Evolutionary conservation across 2,797 vertebrate species (phyloP).

Genomic region (Diplodus puntazzo): DNA sequence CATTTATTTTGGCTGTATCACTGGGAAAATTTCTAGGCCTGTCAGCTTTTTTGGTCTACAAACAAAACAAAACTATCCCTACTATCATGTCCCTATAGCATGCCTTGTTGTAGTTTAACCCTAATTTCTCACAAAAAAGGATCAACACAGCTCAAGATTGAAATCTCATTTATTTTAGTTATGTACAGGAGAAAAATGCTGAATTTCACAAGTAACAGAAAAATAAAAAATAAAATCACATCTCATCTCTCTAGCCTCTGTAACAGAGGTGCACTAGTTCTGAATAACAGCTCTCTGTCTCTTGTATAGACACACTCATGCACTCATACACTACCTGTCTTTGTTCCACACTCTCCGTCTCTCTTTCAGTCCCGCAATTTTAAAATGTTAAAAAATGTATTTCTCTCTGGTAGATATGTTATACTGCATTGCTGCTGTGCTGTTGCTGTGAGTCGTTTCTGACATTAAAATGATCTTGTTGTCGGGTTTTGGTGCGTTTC

Average conservation of each 20-base stretch:
- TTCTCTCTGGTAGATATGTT: slow-evolving; percentile 72
- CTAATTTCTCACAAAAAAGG: not conserved
- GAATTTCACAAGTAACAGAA: slow-evolving; percentile 77
- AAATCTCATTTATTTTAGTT: slow-evolving; percentile 80
- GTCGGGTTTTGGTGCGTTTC: slow-evolving; percentile 60
- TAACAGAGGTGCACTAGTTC: slow-evolving; percentile 38
- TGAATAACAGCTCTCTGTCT: slow-evolving; percentile 30
- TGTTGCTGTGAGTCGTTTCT: slow-evolving; percentile 52
- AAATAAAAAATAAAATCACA: slow-evolving; percentile 72
- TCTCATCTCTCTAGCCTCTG: slow-evolving; percentile 56
- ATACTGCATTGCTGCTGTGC: slow-evolving; percentile 73
- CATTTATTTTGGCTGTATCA: not conserved
- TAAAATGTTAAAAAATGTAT: slow-evolving; percentile 54
- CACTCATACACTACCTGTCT: slow-evolving; percentile 19
- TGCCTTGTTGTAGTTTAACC: not conserved
- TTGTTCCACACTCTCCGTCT: slow-evolving; percentile 2
- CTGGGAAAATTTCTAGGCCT: not conserved
- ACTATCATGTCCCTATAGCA: not conserved
- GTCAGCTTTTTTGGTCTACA: not conserved
- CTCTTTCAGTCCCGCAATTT: slow-evolving; percentile 9
- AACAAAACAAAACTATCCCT: not conserved
- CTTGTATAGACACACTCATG: slow-evolving; percentile 17
- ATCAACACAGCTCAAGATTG: slow-evolving; percentile 52
- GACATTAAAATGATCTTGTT: slow-evolving; percentile 57
- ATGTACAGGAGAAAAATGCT: slow-evolving; percentile 79